These are phyloP conservation scores for Cariama cristata DNA, from an alignment of 2,113 vertebrate species.

Conservation along the genomic window DNA sequence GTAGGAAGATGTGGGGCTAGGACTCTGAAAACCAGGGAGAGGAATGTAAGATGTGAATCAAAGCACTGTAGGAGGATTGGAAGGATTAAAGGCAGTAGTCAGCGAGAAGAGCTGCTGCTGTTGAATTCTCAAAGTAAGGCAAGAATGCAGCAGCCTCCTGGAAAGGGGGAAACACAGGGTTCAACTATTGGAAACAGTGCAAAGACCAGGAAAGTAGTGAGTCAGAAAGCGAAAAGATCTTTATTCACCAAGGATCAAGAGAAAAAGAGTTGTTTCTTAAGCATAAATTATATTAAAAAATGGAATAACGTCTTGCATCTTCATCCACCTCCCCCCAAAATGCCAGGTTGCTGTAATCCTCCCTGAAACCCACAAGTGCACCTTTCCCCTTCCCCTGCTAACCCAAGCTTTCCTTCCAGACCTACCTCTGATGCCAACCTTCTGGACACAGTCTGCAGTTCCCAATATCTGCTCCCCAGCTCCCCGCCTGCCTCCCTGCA, in stretches of 20 bases:
- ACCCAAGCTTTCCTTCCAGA: not conserved
- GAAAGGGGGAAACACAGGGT: not conserved
- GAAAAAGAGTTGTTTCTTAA: not conserved
- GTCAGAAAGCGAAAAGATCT: not conserved
- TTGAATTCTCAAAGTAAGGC: not conserved
- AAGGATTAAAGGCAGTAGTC: not conserved
- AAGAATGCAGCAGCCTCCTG: not conserved
- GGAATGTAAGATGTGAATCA: not conserved
- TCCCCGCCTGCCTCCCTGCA: not conserved
- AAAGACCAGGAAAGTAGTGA: not conserved
- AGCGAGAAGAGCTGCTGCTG: not conserved
- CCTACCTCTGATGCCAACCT: not conserved
- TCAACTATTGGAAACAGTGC: not conserved
- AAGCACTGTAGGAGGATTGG: not conserved
- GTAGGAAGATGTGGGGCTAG: not conserved
- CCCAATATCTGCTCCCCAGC: not conserved
- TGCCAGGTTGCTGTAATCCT: not conserved
- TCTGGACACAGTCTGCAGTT: rapidly evolving
- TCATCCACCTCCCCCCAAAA: not conserved
- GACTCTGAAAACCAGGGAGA: not conserved
- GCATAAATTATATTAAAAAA: not conserved
- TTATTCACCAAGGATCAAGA: not conserved
- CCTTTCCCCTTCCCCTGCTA: not conserved
- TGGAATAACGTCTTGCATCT: rapidly evolving
- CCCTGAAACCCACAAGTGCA: not conserved